Evolutionary conservation across 2,888 invertebrate genomes (phyloP).

Genomic region (Orchestes rusci): DNA sequence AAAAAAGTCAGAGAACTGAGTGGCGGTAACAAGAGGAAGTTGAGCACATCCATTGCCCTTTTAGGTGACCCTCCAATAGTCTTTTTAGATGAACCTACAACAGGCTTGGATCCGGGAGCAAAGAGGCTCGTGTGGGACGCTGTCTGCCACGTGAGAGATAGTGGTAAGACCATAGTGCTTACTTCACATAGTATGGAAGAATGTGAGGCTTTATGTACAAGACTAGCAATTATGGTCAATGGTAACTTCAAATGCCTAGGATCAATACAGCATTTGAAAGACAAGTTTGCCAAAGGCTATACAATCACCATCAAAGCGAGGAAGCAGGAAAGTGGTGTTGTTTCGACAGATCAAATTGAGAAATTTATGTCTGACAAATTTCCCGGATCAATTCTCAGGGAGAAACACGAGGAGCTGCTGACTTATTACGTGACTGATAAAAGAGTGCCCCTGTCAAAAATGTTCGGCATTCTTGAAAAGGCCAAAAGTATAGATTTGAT

Average conservation of each 20-base stretch:
- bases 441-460: constrained; percentile 60
- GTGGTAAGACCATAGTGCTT: constrained; percentile 68
- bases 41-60: constrained; percentile 50
- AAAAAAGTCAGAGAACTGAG: constrained; percentile 45
- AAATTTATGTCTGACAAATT: constrained; percentile 35
- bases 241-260: constrained; percentile 74
- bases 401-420: constrained; percentile 63
- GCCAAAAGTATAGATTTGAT: constrained; percentile 39
- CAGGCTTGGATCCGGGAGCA: constrained; percentile 72
- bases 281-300: constrained; percentile 62
- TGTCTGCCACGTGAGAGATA: constrained; percentile 58
- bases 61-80: constrained; percentile 50
- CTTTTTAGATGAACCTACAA: constrained; percentile 49
- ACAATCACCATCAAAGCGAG: constrained; percentile 43
- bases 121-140: constrained; percentile 75
- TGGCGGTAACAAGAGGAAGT: constrained; percentile 52
- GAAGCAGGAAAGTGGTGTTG: constrained; percentile 17
- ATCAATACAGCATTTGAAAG: constrained; percentile 74
- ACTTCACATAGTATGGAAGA: constrained; percentile 87
- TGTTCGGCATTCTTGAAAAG: constrained; percentile 70
- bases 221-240: constrained; percentile 81
- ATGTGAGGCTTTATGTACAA: constrained; percentile 75
- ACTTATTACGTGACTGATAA: constrained; percentile 61
- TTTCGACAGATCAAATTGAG: constrained; percentile 29
- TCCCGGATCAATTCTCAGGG: constrained; percentile 45